Conservation (phyloP, 2,797 vertebrate species). For the Acropternis orthonyx region DNA sequence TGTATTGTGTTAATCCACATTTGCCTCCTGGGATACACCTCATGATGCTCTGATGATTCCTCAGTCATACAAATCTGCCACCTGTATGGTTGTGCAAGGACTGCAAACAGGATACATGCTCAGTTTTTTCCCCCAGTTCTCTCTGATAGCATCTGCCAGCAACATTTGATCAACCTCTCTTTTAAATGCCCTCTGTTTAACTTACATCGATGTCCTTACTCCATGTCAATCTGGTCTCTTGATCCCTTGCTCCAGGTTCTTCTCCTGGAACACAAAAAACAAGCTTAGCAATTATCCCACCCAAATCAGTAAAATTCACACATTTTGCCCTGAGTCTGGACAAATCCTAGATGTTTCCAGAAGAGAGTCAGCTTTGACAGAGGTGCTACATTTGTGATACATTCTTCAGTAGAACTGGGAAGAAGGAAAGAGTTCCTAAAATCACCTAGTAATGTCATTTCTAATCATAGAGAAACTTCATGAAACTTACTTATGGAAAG, state of each 20-base stretch:
- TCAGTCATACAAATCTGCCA: background rate
- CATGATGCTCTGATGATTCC: background rate
- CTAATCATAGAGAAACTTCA: background rate
- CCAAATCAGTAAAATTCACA: background rate
- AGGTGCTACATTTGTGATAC: background rate
- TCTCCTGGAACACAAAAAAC: background rate
- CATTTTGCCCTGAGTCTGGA: background rate
- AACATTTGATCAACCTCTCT: background rate
- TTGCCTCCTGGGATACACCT: background rate
- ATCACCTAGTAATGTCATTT: background rate
- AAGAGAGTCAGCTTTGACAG: background rate
- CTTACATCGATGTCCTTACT: background rate
- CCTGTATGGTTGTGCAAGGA: background rate
- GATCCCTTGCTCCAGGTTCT: background rate
- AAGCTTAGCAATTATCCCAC: background rate
- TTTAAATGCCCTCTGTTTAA: background rate
- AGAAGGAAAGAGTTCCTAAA: background rate
- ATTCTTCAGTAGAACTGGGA: background rate
- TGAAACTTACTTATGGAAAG: background rate
- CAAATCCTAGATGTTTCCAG: background rate
- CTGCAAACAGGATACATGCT: background rate
- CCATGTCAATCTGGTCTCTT: background rate
- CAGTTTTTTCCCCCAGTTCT: accelerated
- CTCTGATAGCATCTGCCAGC: background rate
- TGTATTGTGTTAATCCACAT: background rate